Evolutionary conservation across 2,888 invertebrate genomes (phyloP).

Genomic region (Pyrocoelia pectoralis): DNA sequence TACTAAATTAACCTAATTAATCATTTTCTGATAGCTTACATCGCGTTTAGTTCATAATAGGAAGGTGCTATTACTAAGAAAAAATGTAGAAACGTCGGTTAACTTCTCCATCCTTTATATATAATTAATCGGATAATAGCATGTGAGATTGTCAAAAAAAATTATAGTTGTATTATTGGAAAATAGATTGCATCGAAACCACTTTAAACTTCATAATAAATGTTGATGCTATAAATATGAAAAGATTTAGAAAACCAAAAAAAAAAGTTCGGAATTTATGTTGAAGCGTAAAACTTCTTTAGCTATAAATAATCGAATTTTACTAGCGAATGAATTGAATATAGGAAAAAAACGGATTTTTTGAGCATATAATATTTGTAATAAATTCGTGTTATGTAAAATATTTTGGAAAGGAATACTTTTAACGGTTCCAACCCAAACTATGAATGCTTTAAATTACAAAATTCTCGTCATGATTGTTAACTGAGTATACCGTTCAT

Average conservation of each 20-base stretch:
- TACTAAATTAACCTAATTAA: slow-evolving; percentile 6
- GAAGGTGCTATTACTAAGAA: slow-evolving; percentile 5
- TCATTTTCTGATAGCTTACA: slow-evolving; percentile 6
- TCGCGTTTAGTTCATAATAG: slow-evolving; percentile 7
- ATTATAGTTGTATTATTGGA: slow-evolving; percentile 2
- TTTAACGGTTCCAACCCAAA: too few relatives aligned
- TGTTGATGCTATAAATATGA: slow-evolving; percentile 5
- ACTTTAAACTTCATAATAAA: slow-evolving; percentile 10
- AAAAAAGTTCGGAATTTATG: slow-evolving; percentile 5
- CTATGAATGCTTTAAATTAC: too few relatives aligned
- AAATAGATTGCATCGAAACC: slow-evolving; percentile 6
- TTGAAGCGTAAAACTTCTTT: slow-evolving; percentile 6
- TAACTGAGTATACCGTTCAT: too few relatives aligned
- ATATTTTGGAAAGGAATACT: too few relatives aligned
- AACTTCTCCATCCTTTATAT: background rate
- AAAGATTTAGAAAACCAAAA: slow-evolving; percentile 5
- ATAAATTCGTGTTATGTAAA: background rate
- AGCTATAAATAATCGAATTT: slow-evolving; percentile 11
- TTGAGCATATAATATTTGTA: background rate
- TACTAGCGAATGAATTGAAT: slow-evolving; percentile 6
- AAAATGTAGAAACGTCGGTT: slow-evolving; percentile 6
- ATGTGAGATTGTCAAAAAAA: slow-evolving; percentile 11
- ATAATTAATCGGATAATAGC: slow-evolving; percentile 8
- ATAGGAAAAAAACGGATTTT: background rate
- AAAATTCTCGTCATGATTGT: too few relatives aligned